A percentile compares a stretch with the other conserved stretches of the same genome.
phyloP scores from a whole-genome alignment of 2,113 vertebrate species.

The Siphamia tubifer region DNA sequence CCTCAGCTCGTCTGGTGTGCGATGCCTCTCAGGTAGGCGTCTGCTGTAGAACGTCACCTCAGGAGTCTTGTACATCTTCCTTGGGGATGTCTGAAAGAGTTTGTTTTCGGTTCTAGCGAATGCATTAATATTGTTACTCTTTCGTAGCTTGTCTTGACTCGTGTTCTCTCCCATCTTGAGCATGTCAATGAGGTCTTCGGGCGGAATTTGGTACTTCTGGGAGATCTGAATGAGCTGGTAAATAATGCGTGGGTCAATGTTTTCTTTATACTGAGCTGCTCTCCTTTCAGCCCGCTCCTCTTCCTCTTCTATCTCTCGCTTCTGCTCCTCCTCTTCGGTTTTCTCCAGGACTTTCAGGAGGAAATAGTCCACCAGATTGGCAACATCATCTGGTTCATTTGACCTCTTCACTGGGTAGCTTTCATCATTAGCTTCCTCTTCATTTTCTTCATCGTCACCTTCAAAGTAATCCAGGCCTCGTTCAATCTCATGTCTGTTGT shows the following conservation, averaged over 20 bases:
- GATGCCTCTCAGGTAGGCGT: slow-evolving; percentile 57
- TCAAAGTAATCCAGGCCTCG: slow-evolving; percentile 72
- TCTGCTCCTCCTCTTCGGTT: slow-evolving; percentile 73
- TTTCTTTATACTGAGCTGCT: slow-evolving; percentile 70
- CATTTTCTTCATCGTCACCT: slow-evolving; percentile 65
- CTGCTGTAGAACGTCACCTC: slow-evolving; percentile 74
- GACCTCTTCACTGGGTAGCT: slow-evolving; percentile 83
- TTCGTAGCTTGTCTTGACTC: slow-evolving; percentile 70
- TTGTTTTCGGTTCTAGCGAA: slow-evolving; percentile 73
- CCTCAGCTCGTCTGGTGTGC: slow-evolving; percentile 82
- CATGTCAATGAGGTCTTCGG: slow-evolving; percentile 90
- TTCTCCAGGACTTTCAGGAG: slow-evolving; percentile 86
- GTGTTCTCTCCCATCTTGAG: slow-evolving; percentile 79
- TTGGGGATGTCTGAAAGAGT: slow-evolving; percentile 66
- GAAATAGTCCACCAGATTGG: slow-evolving; percentile 87
- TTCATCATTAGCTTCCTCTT: slow-evolving; percentile 67
- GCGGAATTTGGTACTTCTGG: slow-evolving; percentile 90
- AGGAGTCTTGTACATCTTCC: slow-evolving; percentile 78
- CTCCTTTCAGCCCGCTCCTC: slow-evolving; percentile 75
- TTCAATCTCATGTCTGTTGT: slow-evolving; percentile 80
- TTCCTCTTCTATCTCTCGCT: slow-evolving; percentile 66
- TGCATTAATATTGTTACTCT: slow-evolving; percentile 74
- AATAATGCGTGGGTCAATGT: slow-evolving; percentile 82
- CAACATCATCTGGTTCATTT: slow-evolving; percentile 82
- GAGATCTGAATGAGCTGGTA: slow-evolving; percentile 90